Conservation (phyloP, 1,140 invertebrate genomes). For the Bombus impatiens region DNA sequence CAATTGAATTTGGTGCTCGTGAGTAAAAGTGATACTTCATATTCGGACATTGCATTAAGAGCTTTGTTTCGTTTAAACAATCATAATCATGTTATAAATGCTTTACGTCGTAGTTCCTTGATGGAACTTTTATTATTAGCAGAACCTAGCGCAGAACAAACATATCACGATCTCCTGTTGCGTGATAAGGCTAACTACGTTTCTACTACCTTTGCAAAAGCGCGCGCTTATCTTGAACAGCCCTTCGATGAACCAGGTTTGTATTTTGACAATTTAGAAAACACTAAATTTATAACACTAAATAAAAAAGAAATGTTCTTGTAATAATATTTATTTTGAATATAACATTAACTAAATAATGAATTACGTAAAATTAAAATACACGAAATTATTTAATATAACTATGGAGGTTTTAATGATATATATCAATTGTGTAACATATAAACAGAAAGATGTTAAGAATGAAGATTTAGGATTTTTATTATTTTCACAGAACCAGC, state of each 20-base stretch:
- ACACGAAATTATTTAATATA: conserved; percentile 10
- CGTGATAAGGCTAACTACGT: conserved; percentile 79
- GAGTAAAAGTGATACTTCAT: conserved; percentile 91
- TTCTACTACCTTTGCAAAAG: conserved; percentile 77
- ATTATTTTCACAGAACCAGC: conserved; percentile 78
- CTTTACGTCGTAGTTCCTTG: conserved; percentile 91
- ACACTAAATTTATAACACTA: neutral
- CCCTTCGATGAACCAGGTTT: conserved; percentile 77
- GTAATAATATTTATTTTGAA: neutral
- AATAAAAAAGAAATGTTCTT: neutral
- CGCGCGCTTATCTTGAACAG: conserved; percentile 75
- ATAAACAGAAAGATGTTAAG: conserved; percentile 12
- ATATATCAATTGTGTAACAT: conserved; percentile 24
- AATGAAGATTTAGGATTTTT: neutral
- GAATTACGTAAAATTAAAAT: neutral
- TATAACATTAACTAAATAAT: neutral
- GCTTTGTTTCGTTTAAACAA: conserved; percentile 96
- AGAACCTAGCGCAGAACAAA: conserved; percentile 92
- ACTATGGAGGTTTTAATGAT: neutral
- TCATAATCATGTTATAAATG: conserved; percentile 96
- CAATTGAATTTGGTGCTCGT: conserved; percentile 92
- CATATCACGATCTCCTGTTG: conserved; percentile 89
- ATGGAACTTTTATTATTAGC: conserved; percentile 90
- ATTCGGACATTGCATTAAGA: conserved; percentile 90
- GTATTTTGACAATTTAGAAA: conserved; percentile 1